Percentiles rank a stretch among this genome's conserved stretches.
Evolutionary conservation across 2,888 invertebrate species (phyloP).

Genomic region (Metacarcinus magister): DNA sequence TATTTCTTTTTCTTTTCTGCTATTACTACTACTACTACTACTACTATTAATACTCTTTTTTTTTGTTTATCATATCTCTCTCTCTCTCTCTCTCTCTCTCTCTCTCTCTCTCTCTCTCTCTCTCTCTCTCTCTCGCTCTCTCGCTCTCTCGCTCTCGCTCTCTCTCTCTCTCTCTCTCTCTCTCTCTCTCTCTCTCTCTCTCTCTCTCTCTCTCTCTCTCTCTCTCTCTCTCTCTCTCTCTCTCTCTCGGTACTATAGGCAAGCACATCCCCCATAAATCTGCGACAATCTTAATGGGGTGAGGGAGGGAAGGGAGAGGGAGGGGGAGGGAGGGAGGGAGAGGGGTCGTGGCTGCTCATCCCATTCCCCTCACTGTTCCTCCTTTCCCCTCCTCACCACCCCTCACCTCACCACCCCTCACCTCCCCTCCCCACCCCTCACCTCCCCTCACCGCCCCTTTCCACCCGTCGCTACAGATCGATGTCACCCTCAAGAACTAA

Average conservation of each 20-base stretch:
- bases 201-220: background rate
- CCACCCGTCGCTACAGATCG: background rate
- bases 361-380: background rate
- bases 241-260: background rate
- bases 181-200: background rate
- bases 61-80: background rate
- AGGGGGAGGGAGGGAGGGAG: background rate
- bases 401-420: background rate
- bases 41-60: background rate
- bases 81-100: background rate
- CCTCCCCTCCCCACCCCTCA: background rate
- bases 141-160: no score
- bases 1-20: background rate
- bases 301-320: background rate
- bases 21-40: background rate
- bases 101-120: background rate
- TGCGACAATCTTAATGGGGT: slow-evolving; percentile 17
- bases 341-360: background rate
- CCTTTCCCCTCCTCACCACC: background rate
- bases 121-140: background rate
- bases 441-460: background rate
- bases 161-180: background rate
- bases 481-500: background rate
- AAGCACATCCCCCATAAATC: slow-evolving; percentile 34
- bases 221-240: slow-evolving; percentile 9